phyloP scores from a whole-genome alignment of 2,888 invertebrate species.

The Anarsia innoxiella region DNA sequence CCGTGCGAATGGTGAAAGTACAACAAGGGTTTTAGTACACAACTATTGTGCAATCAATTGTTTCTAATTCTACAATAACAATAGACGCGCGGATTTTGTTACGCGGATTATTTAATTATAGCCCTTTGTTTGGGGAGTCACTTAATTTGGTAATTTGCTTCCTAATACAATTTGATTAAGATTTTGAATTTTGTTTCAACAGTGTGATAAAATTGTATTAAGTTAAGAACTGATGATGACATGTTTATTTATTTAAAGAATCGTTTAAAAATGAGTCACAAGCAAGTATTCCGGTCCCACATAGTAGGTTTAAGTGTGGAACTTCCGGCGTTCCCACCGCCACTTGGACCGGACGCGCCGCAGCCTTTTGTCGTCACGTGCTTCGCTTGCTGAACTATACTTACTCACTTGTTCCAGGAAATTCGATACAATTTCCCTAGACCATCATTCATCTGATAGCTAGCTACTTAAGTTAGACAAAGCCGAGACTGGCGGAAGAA shows the following conservation, averaged over 20 bases:
- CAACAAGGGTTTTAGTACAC: conserved; percentile 26
- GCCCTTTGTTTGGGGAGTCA: too few species aligned
- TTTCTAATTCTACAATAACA: conserved; percentile 12
- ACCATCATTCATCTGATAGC: conserved; percentile 1
- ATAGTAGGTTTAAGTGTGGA: conserved; percentile 25
- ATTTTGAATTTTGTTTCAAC: too few species aligned
- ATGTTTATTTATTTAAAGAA: too few species aligned
- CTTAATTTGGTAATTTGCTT: too few species aligned
- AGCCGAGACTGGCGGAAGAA: conserved; percentile 48
- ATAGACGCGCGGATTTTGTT: conserved; percentile 15
- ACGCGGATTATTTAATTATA: conserved; percentile 21
- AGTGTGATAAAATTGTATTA: too few species aligned
- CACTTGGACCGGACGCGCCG: conserved; percentile 48
- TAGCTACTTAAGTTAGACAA: conserved; percentile 31
- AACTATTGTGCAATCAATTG: conserved; percentile 13
- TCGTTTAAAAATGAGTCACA: too few species aligned
- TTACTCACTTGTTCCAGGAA: conserved; percentile 45
- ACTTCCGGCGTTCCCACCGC: conserved; percentile 57
- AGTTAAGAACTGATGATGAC: too few species aligned
- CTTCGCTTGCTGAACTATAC: conserved; percentile 33
- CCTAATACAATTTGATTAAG: too few species aligned
- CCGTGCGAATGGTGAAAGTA: conserved; percentile 56
- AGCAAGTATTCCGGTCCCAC: conserved; percentile 42
- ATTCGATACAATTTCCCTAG: conserved; percentile 13
- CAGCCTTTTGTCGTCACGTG: conserved; percentile 52